Percentiles rank a stretch among this genome's conserved stretches.
Evolutionary conservation across 2,888 invertebrate species (phyloP).

Genomic region (Blomia tropicalis): DNA sequence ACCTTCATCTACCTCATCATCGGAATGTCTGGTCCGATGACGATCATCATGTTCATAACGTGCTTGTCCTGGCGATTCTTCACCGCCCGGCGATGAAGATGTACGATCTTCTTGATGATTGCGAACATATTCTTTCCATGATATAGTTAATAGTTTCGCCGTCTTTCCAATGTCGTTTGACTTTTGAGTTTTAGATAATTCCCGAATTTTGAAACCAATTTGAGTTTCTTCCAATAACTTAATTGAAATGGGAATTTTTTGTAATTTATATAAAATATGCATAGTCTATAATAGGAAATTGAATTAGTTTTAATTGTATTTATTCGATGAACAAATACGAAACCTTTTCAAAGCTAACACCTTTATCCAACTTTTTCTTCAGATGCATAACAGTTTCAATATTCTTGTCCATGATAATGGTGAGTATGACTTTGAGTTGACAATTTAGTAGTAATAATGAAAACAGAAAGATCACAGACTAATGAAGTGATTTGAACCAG

Average conservation of each 20-base stretch:
- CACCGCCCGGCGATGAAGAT: not conserved
- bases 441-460: no score
- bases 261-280: constrained; percentile 23
- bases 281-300: constrained; percentile 19
- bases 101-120: constrained; percentile 8
- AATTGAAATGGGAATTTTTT: constrained; percentile 20
- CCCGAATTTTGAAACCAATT: constrained; percentile 21
- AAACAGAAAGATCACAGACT: no score
- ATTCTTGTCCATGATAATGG: constrained; percentile 2
- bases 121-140: constrained; percentile 19
- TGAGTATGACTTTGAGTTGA: no score
- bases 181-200: constrained; percentile 9
- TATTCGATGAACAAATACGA: not conserved
- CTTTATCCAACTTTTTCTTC: constrained; percentile 24
- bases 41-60: not conserved
- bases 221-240: constrained; percentile 17
- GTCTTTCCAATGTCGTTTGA: constrained; percentile 21
- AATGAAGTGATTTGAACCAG: no score
- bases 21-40: not conserved
- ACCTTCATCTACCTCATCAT: no score
- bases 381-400: constrained; percentile 18
- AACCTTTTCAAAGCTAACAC: constrained; percentile 23
- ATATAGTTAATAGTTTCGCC: constrained; percentile 15
- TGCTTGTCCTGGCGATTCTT: not conserved
- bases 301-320: not conserved